Evolutionary conservation across 2,888 invertebrate genomes (phyloP), one percentile per base, ranked within the genome.

Genomic region (Xestia rhomboidea): DNA sequence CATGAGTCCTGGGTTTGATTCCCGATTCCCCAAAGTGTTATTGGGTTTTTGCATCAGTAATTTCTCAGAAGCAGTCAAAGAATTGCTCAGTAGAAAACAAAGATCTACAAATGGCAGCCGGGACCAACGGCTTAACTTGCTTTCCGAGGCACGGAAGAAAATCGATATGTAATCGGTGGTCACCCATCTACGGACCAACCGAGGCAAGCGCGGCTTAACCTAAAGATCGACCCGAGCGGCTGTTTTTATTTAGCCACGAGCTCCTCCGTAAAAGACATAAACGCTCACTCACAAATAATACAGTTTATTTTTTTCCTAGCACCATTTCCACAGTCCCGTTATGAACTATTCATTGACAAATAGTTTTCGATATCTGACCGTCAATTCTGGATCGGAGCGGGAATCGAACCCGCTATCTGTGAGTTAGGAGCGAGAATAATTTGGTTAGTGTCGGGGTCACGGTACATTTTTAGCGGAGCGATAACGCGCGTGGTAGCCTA

Each of bases 401-500:
- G 92, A 93, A 92, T 93, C 93, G 91, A 93, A 94, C 89, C 89
- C 82, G 90, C 90, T 91, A 92, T 91, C 91, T 91, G 76, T 89
- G 87, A 89, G 89, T 90, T 91, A 89, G 91, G 82, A 93, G 92
- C 94, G 95, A 92, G 94, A 95, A 95, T 95, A 94, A 94, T 95
- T 95, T 91, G 94, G 94, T 93, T 94, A 94, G 94, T 94, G 94
- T 95, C 93, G 93, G 90, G 95, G 95, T 95, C 94, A 93, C 92
- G 95, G 94, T 93, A 92, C 93, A 94, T 96, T 96, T 96, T 96
- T 96, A 95, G 94, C 92, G 91, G 89, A 91, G 91, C 93, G 93
- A 95, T 94, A 94, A 93, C 93, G 95, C 95, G 96, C 96, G 96
- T 96, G 96, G 94, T 95, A 89, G 96, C 96, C 94, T 87, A 88